phyloP scores from a whole-genome alignment of 2,113 vertebrate genomes.

The Centrocercus urophasianus region DNA sequence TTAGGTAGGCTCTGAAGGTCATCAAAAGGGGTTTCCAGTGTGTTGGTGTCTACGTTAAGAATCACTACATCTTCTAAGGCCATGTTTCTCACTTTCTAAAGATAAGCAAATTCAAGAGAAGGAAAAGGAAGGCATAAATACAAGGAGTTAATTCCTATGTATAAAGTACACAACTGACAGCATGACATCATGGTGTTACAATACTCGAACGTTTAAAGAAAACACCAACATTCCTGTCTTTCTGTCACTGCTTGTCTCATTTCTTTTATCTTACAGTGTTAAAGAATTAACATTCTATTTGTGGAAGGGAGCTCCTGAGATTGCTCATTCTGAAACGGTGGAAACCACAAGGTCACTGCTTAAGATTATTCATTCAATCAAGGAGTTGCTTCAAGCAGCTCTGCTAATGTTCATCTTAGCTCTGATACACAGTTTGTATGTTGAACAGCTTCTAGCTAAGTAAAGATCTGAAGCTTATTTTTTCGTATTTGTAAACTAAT shows the following conservation, averaged over 20 bases:
- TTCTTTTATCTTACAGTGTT: neutral
- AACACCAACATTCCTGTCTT: neutral
- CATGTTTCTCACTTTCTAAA: constrained; percentile 92
- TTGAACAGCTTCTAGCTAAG: neutral
- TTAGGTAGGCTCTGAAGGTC: constrained; percentile 96
- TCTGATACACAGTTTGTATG: neutral
- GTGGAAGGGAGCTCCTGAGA: neutral
- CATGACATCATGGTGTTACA: neutral
- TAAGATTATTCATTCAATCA: neutral
- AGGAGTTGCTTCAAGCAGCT: neutral
- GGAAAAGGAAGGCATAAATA: neutral
- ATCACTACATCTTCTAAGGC: constrained; percentile 88
- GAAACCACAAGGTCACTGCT: neutral
- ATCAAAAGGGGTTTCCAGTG: constrained; percentile 93
- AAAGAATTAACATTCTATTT: neutral
- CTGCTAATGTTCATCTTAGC: neutral
- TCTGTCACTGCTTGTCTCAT: neutral
- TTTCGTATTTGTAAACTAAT: neutral
- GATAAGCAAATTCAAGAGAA: neutral
- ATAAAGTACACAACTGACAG: neutral
- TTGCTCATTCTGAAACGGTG: neutral
- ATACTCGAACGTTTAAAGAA: neutral
- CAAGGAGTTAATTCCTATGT: neutral
- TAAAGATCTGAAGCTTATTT: neutral
- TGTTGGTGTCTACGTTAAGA: constrained; percentile 98